Conservation (phyloP, 2,797 vertebrate genomes). For the Rhincodon typus region DNA sequence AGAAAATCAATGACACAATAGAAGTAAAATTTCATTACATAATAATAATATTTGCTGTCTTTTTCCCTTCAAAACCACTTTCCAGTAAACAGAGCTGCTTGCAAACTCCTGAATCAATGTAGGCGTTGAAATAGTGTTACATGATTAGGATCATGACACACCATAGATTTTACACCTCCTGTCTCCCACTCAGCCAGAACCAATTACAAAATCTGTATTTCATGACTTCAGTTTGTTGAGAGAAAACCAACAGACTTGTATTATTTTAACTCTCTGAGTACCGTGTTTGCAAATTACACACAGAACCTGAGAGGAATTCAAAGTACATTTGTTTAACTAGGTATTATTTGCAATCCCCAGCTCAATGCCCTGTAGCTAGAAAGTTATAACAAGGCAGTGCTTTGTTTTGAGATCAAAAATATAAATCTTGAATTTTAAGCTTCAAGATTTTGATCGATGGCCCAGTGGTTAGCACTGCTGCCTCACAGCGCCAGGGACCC, state of each 20-base stretch:
- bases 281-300: neutral
- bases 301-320: neutral
- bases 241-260: conserved; percentile 3
- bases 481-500: too few species aligned
- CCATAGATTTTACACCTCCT: conserved; percentile 34
- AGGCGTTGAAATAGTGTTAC: conserved; percentile 17
- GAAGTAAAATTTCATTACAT: neutral
- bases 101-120: conserved; percentile 6
- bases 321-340: neutral
- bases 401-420: neutral
- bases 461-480: too few species aligned
- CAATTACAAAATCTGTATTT: neutral
- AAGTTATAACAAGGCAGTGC: neutral
- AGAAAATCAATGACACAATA: conserved; percentile 1
- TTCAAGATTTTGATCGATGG: neutral
- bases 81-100: neutral
- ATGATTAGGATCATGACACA: conserved; percentile 34
- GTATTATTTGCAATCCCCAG: neutral
- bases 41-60: neutral
- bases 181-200: conserved; percentile 35
- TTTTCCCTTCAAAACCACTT: neutral
- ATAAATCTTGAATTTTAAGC: neutral
- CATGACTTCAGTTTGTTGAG: neutral
- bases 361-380: neutral
- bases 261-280: neutral